Evolutionary conservation across 2,113 vertebrate genomes (phyloP), one percentile per base, ranked within the genome.

Genomic region (Dicaeum eximium): DNA sequence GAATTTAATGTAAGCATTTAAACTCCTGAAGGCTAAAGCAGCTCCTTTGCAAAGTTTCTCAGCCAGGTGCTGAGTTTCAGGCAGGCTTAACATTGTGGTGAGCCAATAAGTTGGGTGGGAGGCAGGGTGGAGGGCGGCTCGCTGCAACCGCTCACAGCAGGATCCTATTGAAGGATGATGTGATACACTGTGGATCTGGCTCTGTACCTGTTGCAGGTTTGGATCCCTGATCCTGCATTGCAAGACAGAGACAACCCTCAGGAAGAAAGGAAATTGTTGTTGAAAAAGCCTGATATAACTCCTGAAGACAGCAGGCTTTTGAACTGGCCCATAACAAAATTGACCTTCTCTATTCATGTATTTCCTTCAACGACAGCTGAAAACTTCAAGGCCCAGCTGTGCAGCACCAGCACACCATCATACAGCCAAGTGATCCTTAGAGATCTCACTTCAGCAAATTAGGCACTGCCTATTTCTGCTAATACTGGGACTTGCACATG

Each of bases 81-180:
- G 45, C n/a, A 83, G 30, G 21, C 33, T 69, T 42, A 45, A 18
- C 27, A 1, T 1, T 17, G 54, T 71, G 45, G 28, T 37, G 48
- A 79, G 45, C 31, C 66, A 45, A 50, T 42, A 45, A 40, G 15
- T 1, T 28, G 42, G 22, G 53, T 44, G 58, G 40, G 75, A 92
- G 44, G 53, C 53, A 62, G 30, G 4, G 23, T 18, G 0, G 1
- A 80, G 23, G 33, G 80, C 67, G 69, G 35, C 33, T 42, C 1
- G 1, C 38, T 58, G 20, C 65, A 54, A 13, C 11, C 1, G 1
- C 22, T 35, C 9, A 3, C 51, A 51, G 35, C 62, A 86, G 61
- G 16, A 44, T 31, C 8, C 0, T 0, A 9, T 19, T 31, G 64
- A 50, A 71, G 70, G 61, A 31, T 6, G 11, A 40, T 6, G 13